Conservation (phyloP, 2,888 invertebrate species). For the Ectropis crepuscularia region DNA sequence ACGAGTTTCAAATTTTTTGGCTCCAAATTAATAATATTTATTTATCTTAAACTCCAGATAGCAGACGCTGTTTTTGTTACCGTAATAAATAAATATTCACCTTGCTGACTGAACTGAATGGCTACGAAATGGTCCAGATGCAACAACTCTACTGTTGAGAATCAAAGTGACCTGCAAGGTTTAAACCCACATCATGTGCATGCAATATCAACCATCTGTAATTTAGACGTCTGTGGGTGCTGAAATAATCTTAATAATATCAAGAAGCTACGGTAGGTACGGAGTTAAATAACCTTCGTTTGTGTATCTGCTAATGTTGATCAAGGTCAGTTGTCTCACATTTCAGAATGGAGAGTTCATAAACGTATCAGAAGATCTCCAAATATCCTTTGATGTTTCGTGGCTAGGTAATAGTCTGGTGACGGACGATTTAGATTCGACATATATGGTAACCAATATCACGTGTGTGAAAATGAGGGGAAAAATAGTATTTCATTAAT, state of each 20-base stretch:
- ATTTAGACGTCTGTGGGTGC: conserved; percentile 11
- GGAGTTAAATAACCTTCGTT: background rate
- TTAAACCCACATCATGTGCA: conserved; percentile 8
- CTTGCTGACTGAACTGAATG: too few species aligned
- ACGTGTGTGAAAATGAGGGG: too few species aligned
- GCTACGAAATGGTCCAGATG: conserved; percentile 12
- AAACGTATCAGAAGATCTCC: too few species aligned
- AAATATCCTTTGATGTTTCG: too few species aligned
- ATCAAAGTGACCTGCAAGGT: conserved; percentile 11
- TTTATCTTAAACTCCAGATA: background rate
- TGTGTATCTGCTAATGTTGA: background rate
- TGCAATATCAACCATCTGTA: conserved; percentile 3
- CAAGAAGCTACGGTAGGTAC: background rate
- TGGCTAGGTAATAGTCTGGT: too few species aligned
- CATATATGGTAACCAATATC: too few species aligned
- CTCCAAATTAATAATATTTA: background rate
- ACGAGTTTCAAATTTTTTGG: too few species aligned
- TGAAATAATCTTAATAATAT: conserved; percentile 8
- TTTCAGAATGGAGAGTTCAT: too few species aligned
- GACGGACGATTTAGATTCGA: too few species aligned
- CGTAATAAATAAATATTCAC: background rate
- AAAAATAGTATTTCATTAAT: too few species aligned
- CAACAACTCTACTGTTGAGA: conserved; percentile 6
- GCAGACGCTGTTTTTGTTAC: background rate
- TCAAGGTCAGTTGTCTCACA: too few species aligned